phyloP scores from a whole-genome alignment of 2,888 invertebrate genomes.

The Eristalis arbustorum region DNA sequence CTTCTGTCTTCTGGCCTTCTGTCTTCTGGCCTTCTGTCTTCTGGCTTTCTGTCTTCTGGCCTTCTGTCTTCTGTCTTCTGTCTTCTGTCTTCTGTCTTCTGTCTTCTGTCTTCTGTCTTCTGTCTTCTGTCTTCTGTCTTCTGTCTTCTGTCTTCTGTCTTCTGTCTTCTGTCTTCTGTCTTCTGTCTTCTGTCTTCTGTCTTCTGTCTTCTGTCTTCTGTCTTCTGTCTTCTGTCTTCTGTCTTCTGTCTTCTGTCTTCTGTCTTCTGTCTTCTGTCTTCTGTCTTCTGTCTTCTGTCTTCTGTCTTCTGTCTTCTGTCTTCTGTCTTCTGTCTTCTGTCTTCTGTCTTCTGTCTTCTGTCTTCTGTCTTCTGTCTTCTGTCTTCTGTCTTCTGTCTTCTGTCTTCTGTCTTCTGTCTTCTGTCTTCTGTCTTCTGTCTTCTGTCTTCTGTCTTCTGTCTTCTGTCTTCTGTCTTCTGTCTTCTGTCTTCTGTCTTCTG shows the following conservation, averaged over 20 bases:
- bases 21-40: too few species aligned
- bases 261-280: background rate
- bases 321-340: background rate
- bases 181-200: background rate
- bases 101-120: background rate
- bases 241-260: background rate
- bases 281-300: background rate
- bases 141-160: background rate
- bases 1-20: too few species aligned
- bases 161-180: background rate
- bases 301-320: background rate
- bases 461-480: too few species aligned
- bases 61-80: background rate
- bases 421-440: too few species aligned
- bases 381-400: background rate
- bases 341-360: background rate
- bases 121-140: background rate
- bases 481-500: too few species aligned
- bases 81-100: background rate
- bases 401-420: too few species aligned
- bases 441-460: too few species aligned
- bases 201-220: background rate
- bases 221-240: background rate
- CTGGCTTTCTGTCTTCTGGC: background rate
- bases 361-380: background rate